A percentile compares a stretch with the other conserved stretches of the same genome.
Evolutionary conservation across 2,797 vertebrate species (phyloP).

Genomic region (Notoglanidium macrostoma): DNA sequence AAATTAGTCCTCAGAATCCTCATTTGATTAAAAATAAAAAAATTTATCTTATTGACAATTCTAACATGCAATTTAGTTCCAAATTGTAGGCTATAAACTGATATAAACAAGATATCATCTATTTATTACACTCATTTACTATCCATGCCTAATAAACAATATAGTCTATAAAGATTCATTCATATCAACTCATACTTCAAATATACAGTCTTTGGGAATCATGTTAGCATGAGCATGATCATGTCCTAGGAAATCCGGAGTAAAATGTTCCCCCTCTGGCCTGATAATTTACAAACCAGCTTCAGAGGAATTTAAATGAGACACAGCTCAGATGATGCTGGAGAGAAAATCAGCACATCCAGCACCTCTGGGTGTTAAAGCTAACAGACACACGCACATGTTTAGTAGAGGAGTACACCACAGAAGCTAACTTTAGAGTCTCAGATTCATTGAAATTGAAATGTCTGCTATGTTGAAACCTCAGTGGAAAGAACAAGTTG

Average conservation of each 20-base stretch:
- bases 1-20: not conserved
- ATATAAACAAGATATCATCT: not conserved
- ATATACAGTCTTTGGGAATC: not conserved
- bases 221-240: not conserved
- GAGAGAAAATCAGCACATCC: constrained; percentile 45
- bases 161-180: not conserved
- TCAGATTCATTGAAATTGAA: constrained; percentile 2
- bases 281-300: constrained; percentile 35
- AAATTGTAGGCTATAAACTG: not conserved
- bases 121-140: not conserved
- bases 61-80: not conserved
- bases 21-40: not conserved
- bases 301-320: constrained; percentile 42
- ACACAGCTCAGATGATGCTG: constrained; percentile 31
- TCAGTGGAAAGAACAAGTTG: not conserved
- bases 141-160: not conserved
- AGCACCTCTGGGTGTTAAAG: constrained; percentile 12
- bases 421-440: not conserved
- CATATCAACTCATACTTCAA: not conserved
- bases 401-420: not conserved
- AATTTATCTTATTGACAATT: not conserved
- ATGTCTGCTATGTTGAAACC: constrained; percentile 15
- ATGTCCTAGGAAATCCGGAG: constrained; percentile 15
- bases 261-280: constrained; percentile 28
- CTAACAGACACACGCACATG: constrained; percentile 10